These are phyloP conservation scores for Heliconius aoede DNA, from an alignment of 2,888 invertebrate species.

Conservation along the genomic window DNA sequence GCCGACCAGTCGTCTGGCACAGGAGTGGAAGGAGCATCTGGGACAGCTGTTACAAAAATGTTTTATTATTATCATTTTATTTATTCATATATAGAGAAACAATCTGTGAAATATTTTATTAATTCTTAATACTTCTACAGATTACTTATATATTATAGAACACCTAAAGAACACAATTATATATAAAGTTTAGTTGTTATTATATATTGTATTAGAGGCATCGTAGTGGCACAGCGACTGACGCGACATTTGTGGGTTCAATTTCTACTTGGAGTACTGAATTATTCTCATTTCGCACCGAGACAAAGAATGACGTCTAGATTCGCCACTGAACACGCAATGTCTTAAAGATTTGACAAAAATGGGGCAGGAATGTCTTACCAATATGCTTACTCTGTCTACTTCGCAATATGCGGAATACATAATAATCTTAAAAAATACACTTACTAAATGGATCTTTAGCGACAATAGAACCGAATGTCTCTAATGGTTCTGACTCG, in stretches of 20 bases:
- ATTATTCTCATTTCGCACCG: no score
- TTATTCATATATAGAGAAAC: background rate
- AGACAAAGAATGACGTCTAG: no score
- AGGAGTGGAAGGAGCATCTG: constrained; percentile 95
- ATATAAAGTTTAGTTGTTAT: background rate
- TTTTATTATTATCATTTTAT: background rate
- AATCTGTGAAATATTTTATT: background rate
- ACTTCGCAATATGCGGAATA: background rate
- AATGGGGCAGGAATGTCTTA: no score
- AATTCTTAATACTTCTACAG: background rate
- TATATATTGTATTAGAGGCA: no score
- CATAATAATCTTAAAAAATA: background rate
- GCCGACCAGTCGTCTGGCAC: constrained; percentile 88
- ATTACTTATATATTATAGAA: no score
- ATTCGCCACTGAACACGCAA: no score
- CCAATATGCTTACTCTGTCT: background rate
- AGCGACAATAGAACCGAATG: constrained; percentile 94
- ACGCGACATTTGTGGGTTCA: no score
- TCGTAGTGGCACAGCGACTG: no score
- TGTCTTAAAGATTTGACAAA: no score
- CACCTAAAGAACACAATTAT: background rate
- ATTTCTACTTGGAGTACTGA: no score
- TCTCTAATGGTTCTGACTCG: constrained; percentile 97
- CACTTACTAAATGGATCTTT: constrained; percentile 97
- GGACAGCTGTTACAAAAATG: constrained; percentile 85